Evolutionary conservation across 2,113 vertebrate genomes (phyloP).

Genomic region (Ciconia stormi): DNA sequence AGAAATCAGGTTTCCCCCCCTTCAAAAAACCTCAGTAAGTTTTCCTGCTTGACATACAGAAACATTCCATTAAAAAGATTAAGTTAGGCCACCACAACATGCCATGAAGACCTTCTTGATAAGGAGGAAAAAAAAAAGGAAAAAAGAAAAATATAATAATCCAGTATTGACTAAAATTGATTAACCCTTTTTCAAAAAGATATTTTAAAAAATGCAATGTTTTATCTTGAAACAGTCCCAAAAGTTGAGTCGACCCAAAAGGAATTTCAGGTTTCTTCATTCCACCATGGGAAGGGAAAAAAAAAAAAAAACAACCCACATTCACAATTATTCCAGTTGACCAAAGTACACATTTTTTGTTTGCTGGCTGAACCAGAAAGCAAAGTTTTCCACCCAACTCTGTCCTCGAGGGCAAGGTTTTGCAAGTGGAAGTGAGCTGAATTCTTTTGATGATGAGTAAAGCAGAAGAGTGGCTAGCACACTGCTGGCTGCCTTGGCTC

Average conservation of each 20-base stretch:
- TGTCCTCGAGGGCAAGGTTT: neutral
- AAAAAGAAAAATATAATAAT: neutral
- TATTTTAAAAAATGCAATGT: neutral
- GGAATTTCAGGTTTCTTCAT: neutral
- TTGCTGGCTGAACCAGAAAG: neutral
- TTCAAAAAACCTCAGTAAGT: neutral
- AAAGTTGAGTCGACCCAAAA: neutral
- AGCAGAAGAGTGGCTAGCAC: neutral
- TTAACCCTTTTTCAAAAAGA: neutral
- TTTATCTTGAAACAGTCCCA: neutral
- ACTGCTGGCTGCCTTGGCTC: neutral
- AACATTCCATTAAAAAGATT: neutral
- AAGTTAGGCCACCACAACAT: neutral
- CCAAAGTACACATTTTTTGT: neutral
- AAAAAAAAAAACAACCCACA: neutral
- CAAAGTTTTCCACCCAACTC: neutral
- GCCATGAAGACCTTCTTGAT: neutral
- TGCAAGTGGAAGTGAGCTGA: neutral
- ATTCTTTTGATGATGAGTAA: slow-evolving; percentile 20
- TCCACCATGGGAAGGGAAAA: neutral
- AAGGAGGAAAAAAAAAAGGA: neutral
- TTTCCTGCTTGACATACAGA: neutral
- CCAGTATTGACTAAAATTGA: neutral
- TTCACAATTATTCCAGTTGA: neutral
- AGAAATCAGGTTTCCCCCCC: neutral